Conservation (phyloP, 2,888 invertebrate species). For the Hydropsyche betteni region DNA sequence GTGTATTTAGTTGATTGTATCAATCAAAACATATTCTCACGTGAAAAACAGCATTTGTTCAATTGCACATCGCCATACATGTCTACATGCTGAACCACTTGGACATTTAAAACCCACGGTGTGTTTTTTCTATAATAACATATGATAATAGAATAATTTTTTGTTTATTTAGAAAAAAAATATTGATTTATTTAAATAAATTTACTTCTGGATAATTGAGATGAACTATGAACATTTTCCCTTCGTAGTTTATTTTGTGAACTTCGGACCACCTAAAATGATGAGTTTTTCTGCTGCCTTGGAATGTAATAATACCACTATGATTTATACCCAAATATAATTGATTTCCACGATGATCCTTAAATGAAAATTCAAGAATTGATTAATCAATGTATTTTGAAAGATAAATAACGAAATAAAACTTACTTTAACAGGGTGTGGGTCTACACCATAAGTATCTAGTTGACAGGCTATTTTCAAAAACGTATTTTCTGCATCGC, state of each 20-base stretch:
- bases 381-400: not conserved
- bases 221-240: slow-evolving; percentile 97
- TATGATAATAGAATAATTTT: slow-evolving; percentile 32
- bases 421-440: slow-evolving; percentile 93
- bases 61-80: slow-evolving; percentile 97
- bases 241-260: slow-evolving; percentile 95
- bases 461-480: slow-evolving; percentile 89
- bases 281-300: slow-evolving; percentile 90
- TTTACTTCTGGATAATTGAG: slow-evolving; percentile 90
- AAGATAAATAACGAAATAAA: slow-evolving; percentile 11
- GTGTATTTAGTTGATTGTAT: not conserved
- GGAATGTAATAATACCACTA: slow-evolving; percentile 93
- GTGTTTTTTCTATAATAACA: slow-evolving; percentile 81
- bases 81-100: slow-evolving; percentile 89
- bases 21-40: slow-evolving; percentile 67
- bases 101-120: slow-evolving; percentile 96
- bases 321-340: slow-evolving; percentile 95
- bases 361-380: slow-evolving; percentile 52
- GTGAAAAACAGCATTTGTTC: slow-evolving; percentile 99
- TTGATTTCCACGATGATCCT: slow-evolving; percentile 93
- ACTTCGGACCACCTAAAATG: slow-evolving; percentile 97
- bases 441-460: slow-evolving; percentile 98
- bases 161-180: not conserved
- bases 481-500: slow-evolving; percentile 89
- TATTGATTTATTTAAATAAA: slow-evolving; percentile 43